Base-by-base conservation (phyloP, 2,113 vertebrate species). In the Colistium nudipinnis region DNA sequence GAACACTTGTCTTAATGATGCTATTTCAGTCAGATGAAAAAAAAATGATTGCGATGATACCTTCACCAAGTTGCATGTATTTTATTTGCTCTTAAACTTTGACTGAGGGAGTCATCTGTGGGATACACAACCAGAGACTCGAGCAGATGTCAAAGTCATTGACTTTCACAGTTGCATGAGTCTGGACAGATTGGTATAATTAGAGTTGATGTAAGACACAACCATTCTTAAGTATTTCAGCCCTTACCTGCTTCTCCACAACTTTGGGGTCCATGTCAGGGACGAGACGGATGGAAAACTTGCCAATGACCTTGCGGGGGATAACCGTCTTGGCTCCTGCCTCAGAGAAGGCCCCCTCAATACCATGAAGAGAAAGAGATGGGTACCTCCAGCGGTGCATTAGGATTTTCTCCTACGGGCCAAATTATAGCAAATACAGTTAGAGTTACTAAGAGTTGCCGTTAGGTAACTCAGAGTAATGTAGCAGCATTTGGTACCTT, bases 371-470 rank as follows among this genome's bases (percentile, higher is more conserved):
- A 17, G 98, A 99, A 7, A 99, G 93, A n/a, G 94, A 98, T 0
- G 97, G 98, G 59, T 91, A 99, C 20, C 97, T 91, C 97, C 98
- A 99, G 4, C 97, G 93, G 54, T 98, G 96, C 98, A 98, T 99
- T 47, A 98, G 91, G 76, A 99, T 91, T 28, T 94, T 45, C 4
- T 94, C 94, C 98, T 99, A 71, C 0, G 7, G 30, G 30, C 4
- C 1, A 5, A n/a, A 24, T 0, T 30, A 2, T 0, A 73, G 0
- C 17, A 25, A 1, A 22, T n/a, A 13, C 4, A 43, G 17, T 36
- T 19, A 10, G n/a, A 20, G 27, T 64, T 9, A 4, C 0, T 4
- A 44, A 6, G 1, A 17, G 16, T 27, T 48, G 10, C 2, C 3
- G 14, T 43, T 30, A 8, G 0, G 8, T 7, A 12, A 44, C 12